Percentiles rank a stretch among this genome's conserved stretches.
Evolutionary conservation across 2,888 invertebrate species (phyloP).

Genomic region (Hypsopygia costalis): DNA sequence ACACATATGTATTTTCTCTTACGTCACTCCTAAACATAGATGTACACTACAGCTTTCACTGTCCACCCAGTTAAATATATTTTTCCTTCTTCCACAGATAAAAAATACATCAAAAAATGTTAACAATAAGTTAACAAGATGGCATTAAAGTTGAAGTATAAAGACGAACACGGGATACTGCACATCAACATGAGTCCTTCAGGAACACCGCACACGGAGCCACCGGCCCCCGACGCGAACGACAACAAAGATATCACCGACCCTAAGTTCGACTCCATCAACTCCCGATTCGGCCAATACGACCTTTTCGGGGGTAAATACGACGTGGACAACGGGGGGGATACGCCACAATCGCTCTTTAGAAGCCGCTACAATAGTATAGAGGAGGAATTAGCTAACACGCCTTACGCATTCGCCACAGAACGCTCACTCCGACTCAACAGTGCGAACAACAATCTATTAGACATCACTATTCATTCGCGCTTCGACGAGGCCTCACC

Average conservation of each 20-base stretch:
- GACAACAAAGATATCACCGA: conserved; percentile 36
- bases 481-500: conserved; percentile 40
- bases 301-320: conserved; percentile 69
- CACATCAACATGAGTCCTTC: conserved; percentile 71
- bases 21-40: no score
- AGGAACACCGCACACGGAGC: conserved; percentile 31
- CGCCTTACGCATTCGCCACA: conserved; percentile 73
- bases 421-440: conserved; percentile 46
- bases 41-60: no score
- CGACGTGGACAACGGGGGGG: conserved; percentile 43
- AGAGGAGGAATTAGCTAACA: conserved; percentile 72
- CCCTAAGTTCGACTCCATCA: conserved; percentile 69
- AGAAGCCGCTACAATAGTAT: conserved; percentile 74
- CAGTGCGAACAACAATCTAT: conserved; percentile 29
- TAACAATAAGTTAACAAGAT: conserved; percentile 28
- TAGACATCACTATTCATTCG: conserved; percentile 59
- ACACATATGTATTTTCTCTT: no score
- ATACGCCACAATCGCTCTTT: conserved; percentile 57
- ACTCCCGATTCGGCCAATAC: conserved; percentile 65
- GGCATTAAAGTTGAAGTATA: conserved; percentile 70
- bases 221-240: conserved; percentile 14
- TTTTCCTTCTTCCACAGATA: conserved; percentile 23
- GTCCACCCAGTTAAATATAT: no score
- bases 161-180: conserved; percentile 69
- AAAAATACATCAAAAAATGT: conserved; percentile 13